Percentiles rank a stretch among this genome's conserved stretches.
These are phyloP conservation scores for Danio choprae DNA, from an alignment of 2,797 vertebrate genomes.

Conservation along the genomic window DNA sequence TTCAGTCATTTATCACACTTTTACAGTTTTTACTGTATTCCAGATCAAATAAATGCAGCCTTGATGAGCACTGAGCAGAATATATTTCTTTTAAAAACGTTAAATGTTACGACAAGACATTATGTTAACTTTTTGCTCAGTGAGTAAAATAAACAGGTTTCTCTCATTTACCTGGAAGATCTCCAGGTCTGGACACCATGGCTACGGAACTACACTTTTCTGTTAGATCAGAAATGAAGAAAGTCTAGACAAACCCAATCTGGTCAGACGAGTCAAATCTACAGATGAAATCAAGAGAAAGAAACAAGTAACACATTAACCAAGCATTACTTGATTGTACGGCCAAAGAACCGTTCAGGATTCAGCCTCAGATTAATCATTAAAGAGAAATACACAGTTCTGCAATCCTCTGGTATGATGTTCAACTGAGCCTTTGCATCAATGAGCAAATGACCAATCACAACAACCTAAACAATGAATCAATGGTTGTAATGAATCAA, in stretches of 20 bases:
- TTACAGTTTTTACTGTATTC: too few relatives aligned
- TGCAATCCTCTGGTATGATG: not conserved
- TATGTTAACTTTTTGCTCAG: not conserved
- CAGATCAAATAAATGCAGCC: too few relatives aligned
- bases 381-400: not conserved
- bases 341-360: constrained; percentile 1
- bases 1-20: too few relatives aligned
- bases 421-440: not conserved
- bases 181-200: constrained; percentile 75
- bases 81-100: too few relatives aligned
- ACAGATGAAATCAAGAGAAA: constrained; percentile 9
- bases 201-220: constrained; percentile 27
- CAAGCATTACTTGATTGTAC: not conserved
- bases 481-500: not conserved
- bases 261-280: constrained; percentile 37
- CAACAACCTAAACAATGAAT: not conserved
- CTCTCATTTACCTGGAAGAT: constrained; percentile 76
- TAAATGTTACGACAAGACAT: not conserved
- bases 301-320: constrained; percentile 37
- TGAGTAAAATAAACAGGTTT: constrained; percentile 3
- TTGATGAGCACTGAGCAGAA: too few relatives aligned
- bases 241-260: constrained; percentile 9
- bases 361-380: constrained; percentile 30
- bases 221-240: constrained; percentile 32
- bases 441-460: not conserved